Base-by-base conservation (phyloP, 1,140 invertebrate species). In the Nylanderia fulva region DNA sequence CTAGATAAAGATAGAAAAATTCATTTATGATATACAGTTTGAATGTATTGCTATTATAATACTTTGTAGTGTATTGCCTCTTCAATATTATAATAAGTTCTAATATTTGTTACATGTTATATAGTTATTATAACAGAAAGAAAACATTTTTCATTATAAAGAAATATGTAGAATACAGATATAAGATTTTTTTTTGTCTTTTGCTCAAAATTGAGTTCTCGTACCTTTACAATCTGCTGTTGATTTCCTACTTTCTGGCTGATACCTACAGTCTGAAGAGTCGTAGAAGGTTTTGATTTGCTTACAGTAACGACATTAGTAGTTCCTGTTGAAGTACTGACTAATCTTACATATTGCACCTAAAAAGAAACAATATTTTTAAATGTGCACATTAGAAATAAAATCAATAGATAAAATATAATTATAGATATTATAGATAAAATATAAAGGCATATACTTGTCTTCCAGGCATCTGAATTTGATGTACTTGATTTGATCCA, bases 291-390 rank as follows among this genome's bases (percentile, higher is more conserved):
- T 64, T 94, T 93, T 58, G 94, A 90, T 87, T 94, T 93, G 8
- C 94, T 92, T 27, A 95, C 94, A 18, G 95, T 94, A 42, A 94
- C 91, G 11, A 95, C 93, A 83, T 94, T 95, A 24, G 91, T 92
- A 69, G 94, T 91, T 60, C 89, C 90, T 80, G 94, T 91, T 56
- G 91, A 93, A 52, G 94, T 95, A 91, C 96, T 96, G 5, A 97
- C 96, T 76, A 97, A 94, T 90, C 97, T 95, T 4, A 97, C 97
- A 92, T 97, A 97, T 92, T 97, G 97, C 60, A 97, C 95, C 96
- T 97, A 75, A 94, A 91, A 76, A 86, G 58, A 85, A 69, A 84
- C 64, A 52, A 48, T 36, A 68, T n/a, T n/a, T n/a, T n/a, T 45
- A 45, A 24, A 76, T 60, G 5, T 52, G 29, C 13, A 69, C 13